Conservation (phyloP, 2,888 invertebrate species). For the Empis livida region DNA sequence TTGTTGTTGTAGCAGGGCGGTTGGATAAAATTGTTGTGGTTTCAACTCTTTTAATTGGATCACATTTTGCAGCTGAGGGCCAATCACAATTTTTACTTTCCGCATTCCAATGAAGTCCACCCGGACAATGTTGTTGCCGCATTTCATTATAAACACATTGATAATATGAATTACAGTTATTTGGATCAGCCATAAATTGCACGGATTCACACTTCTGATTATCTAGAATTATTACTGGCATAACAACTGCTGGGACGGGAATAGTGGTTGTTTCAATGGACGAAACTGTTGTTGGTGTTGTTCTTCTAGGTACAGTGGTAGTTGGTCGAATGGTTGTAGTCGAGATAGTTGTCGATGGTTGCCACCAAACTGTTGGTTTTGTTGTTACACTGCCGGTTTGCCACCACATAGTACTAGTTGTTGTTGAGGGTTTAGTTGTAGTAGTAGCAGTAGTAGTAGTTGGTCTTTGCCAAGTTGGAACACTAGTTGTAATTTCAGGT, state of each 20-base stretch:
- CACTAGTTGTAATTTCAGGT: constrained; percentile 18
- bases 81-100: constrained; percentile 60
- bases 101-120: constrained; percentile 69
- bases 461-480: constrained; percentile 23
- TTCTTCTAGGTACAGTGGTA: constrained; percentile 14
- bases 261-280: constrained; percentile 26
- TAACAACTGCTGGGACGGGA: constrained; percentile 36
- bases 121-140: constrained; percentile 60
- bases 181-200: constrained; percentile 45
- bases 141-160: constrained; percentile 55
- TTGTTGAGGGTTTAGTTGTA: constrained; percentile 31
- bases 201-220: constrained; percentile 37
- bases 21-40: constrained; percentile 28
- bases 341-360: constrained; percentile 13
- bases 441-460: constrained; percentile 27
- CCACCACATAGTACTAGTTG: constrained; percentile 39
- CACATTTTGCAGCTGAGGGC: constrained; percentile 62
- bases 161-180: constrained; percentile 62
- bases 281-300: constrained; percentile 20
- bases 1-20: constrained; percentile 5
- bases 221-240: constrained; percentile 27
- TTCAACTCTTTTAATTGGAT: constrained; percentile 15
- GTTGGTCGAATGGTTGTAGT: constrained; percentile 21
- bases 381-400: constrained; percentile 10
- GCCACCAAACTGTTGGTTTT: constrained; percentile 14